Evolutionary conservation across 1,140 invertebrate genomes (phyloP), one percentile per base, ranked within the genome.

Genomic region (Ceratitis capitata): DNA sequence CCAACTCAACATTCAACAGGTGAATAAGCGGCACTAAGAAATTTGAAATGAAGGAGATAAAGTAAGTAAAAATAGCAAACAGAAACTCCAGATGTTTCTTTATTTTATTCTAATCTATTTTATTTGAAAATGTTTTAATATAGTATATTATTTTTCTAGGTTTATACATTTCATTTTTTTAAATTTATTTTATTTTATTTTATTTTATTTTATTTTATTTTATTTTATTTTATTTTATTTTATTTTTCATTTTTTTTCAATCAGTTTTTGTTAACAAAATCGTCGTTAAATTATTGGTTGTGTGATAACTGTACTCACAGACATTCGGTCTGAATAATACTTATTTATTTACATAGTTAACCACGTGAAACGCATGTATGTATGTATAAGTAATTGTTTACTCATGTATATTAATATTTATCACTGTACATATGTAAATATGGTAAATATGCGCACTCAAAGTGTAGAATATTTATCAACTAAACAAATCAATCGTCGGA

Each of bases 1-100:
- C 61, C n/a, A 69, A 69, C 61, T 39, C 61, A 69, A 35, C 61
- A 69, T 32, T 39, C 61, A 69, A 35, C 61, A 69, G 16, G 61
- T 69, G 61, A 39, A 69, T 69, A 69, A 35, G 29, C 61, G 39
- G 32, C 61, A 19, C 12, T 16, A 7, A 19, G 5, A 69, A 69
- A 19, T 69, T 69, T 32, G 4, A 19, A 64, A 64, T 5, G 3
- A 5, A 39, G 14, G 14, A 49, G 14, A 49, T 0, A 69, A 19
- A 29, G 14, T 23, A 26, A 29, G 29, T 0, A 10, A 32, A 32
- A 61, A 61, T 35, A 35, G 29, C 4, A 4, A 16, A 3, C 9
- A 53, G 16, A 53, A 53, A 53, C 14, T 53, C 3, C 14, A 53
- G 47, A 49, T 49, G 14, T 49, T 49, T 49, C 7, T 49, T 49